Evolutionary conservation across 1,140 invertebrate genomes (phyloP).

Genomic region (Steinernema feltiae): DNA sequence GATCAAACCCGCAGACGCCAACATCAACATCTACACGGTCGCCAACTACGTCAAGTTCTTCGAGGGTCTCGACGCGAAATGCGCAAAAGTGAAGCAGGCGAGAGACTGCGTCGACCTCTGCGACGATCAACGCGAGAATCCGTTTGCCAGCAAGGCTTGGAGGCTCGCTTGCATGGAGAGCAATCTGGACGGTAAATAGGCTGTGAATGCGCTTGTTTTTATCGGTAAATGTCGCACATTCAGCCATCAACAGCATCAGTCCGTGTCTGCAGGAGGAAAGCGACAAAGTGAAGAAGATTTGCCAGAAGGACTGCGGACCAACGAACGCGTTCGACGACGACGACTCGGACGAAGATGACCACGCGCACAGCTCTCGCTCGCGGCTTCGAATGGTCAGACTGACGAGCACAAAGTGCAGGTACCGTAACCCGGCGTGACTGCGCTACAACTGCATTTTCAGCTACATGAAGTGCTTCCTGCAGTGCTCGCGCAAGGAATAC

Average conservation of each 20-base stretch:
- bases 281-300: neutral
- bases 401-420: neutral
- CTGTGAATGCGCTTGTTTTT: neutral
- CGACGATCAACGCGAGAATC: neutral
- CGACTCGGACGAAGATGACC: neutral
- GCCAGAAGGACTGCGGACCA: neutral
- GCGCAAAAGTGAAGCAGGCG: neutral
- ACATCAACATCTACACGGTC: neutral
- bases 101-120: neutral
- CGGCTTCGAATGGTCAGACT: neutral
- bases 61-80: neutral
- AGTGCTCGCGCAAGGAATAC: constrained; percentile 8
- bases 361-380: neutral
- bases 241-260: neutral
- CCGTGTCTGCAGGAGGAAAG: neutral
- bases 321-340: neutral
- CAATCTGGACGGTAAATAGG: neutral
- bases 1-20: neutral
- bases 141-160: neutral
- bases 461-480: neutral
- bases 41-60: constrained; percentile 2
- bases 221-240: neutral
- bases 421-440: neutral
- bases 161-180: constrained; percentile 1
- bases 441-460: neutral